Conservation (phyloP, 2,113 vertebrate genomes). For the Echinops telfairi region DNA sequence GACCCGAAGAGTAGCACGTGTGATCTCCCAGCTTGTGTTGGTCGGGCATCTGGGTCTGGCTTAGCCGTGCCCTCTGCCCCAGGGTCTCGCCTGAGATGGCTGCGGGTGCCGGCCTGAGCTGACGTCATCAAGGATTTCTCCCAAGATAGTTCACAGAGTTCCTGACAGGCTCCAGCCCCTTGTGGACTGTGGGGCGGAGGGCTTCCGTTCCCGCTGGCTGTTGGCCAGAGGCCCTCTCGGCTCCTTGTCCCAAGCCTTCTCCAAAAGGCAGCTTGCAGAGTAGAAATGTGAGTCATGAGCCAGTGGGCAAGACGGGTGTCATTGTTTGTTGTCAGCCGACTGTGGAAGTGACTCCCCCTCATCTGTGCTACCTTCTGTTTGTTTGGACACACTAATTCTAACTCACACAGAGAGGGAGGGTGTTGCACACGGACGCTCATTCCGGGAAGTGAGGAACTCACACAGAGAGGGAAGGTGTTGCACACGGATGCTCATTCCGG, state of each 20-base stretch:
- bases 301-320: constrained; percentile 9
- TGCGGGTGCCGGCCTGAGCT: not conserved
- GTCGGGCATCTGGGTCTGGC: not conserved
- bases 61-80: constrained; percentile 27
- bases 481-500: not conserved
- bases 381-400: not conserved
- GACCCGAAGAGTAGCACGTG: not conserved
- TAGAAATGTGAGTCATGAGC: constrained; percentile 36
- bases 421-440: not conserved
- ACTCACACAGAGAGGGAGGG: not conserved
- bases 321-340: constrained; percentile 4
- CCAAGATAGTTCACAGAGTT: not conserved
- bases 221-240: constrained; percentile 24
- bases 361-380: constrained; percentile 19
- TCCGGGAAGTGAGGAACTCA: not conserved
- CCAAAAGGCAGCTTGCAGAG: constrained; percentile 24
- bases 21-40: not conserved
- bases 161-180: constrained; percentile 29
- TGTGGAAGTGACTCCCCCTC: constrained; percentile 26
- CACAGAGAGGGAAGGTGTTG: not conserved
- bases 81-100: not conserved
- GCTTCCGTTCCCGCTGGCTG: constrained; percentile 1
- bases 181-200: not conserved
- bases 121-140: constrained; percentile 42
- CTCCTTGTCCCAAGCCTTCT: not conserved